Evolutionary conservation across 2,797 vertebrate genomes (phyloP).

Genomic region (Xyrichtys novacula): DNA sequence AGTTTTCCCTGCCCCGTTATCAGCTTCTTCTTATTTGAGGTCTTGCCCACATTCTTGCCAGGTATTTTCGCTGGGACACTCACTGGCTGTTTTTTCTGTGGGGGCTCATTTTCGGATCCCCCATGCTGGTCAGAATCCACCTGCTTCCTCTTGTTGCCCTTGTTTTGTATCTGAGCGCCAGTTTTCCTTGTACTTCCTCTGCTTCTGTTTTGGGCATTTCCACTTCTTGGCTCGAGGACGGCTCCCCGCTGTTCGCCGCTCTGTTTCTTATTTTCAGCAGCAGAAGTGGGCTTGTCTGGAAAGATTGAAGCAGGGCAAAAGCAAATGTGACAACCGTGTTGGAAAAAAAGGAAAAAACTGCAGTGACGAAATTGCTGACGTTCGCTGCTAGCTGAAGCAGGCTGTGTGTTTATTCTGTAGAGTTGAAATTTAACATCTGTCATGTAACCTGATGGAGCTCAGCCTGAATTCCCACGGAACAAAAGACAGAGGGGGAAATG

Average conservation of each 20-base stretch:
- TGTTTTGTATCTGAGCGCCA: constrained; percentile 76
- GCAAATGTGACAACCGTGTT: constrained; percentile 58
- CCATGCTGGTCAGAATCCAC: constrained; percentile 80
- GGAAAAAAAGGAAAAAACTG: constrained; percentile 27
- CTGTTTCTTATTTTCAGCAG: constrained; percentile 42
- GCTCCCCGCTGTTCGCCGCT: constrained; percentile 64
- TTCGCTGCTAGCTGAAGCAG: constrained; percentile 70
- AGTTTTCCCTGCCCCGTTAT: constrained; percentile 92
- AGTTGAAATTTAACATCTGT: constrained; percentile 80
- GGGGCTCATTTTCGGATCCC: constrained; percentile 84
- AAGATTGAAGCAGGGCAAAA: constrained; percentile 65
- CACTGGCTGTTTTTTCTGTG: constrained; percentile 81
- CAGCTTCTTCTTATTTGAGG: constrained; percentile 83
- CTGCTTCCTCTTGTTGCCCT: constrained; percentile 89
- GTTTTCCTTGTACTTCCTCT: constrained; percentile 68
- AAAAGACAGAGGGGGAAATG: constrained; percentile 65
- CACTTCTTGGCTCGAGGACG: constrained; percentile 79
- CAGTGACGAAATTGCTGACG: constrained; percentile 82
- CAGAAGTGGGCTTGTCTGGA: constrained; percentile 61
- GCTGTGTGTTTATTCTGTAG: constrained; percentile 79
- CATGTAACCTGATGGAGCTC: constrained; percentile 76
- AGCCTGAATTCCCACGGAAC: constrained; percentile 76
- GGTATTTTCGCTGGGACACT: constrained; percentile 60
- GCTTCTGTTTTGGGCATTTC: constrained; percentile 82
- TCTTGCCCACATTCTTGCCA: constrained; percentile 78